phyloP scores from a whole-genome alignment of 2,797 vertebrate species.

The Poeciliopsis turneri region DNA sequence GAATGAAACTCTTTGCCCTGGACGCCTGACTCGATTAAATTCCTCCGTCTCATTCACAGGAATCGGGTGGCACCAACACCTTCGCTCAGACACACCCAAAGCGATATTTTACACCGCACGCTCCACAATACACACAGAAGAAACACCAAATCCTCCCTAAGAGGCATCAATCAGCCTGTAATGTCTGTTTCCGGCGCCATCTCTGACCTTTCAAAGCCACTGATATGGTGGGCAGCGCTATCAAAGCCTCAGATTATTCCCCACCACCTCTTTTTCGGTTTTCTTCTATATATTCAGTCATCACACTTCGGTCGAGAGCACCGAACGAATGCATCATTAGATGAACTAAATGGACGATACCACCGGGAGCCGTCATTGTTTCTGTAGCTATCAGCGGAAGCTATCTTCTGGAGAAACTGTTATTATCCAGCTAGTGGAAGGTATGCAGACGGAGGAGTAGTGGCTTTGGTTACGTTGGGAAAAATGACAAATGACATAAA shows the following conservation, averaged over 20 bases:
- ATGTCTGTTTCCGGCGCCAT: constrained; percentile 38
- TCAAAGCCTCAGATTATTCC: constrained; percentile 59
- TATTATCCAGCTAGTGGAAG: constrained; percentile 46
- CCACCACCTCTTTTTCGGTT: constrained; percentile 43
- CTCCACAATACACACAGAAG: constrained; percentile 37
- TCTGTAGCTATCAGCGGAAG: constrained; percentile 22
- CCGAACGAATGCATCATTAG: constrained; percentile 44
- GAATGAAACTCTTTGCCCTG: constrained; percentile 48
- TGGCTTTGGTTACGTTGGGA: neutral
- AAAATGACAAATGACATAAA: no score
- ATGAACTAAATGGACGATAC: constrained; percentile 38
- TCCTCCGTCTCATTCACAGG: constrained; percentile 25
- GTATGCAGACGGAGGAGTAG: constrained; percentile 1
- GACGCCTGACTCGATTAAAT: constrained; percentile 45
- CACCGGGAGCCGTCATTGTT: constrained; percentile 36
- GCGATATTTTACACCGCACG: constrained; percentile 54
- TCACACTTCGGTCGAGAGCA: constrained; percentile 49
- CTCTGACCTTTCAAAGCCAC: constrained; percentile 61
- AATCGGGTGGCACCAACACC: constrained; percentile 28
- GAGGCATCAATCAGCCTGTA: constrained; percentile 61
- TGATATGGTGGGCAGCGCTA: constrained; percentile 60
- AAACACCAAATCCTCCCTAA: constrained; percentile 52
- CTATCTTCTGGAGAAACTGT: constrained; percentile 28
- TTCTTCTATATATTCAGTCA: constrained; percentile 35
- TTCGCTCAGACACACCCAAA: constrained; percentile 19